Evolutionary conservation across 2,888 invertebrate genomes (phyloP), one percentile per base, ranked within the genome.

Genomic region (Yponomeuta plumbellus): DNA sequence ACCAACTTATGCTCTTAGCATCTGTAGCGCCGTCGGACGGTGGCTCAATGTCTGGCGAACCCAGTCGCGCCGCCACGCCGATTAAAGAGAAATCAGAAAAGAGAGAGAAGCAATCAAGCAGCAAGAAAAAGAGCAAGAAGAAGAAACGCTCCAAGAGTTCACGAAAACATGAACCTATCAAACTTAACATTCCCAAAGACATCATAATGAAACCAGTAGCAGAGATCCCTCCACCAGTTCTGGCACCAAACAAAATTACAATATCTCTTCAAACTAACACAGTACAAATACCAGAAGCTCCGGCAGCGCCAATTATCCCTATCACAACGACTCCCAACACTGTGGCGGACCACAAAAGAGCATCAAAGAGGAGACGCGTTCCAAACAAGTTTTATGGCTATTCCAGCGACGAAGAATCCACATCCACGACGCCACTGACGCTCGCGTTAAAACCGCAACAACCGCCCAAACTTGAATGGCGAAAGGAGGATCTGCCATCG

Each of bases 381-480:
- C 97, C 96, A 0, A 97, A 97, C 76, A 95, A 95, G 77, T 97
- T 97, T 80, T 97, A 97, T 78, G 97, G 97, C 0, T 97, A 97
- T 79, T 96, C 96, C 0, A 96, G 96, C 79, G 97, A 96, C 73
- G 97, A 97, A 74, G 97, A 97, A 70, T 91, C 92, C 68, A 86
- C 92, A 70, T 91, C 92, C 68, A 86, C 92, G 26, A 87, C 92
- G 0, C 91, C 92, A 20, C 62, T 40, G 26, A 34, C 13, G 13
- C 90, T 92, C 20, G 93, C 88, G 68, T 74, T 86, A 21, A 83
- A 91, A 75, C 94, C 94, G 1, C 93, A 92, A 72, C 92, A 92
- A 65, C 93, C 94, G 3, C 94, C 94, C 0, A 92, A 93, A 72
- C 79, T 94, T 20, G 96, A 96, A 73, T 96, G 96, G 95, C 91